Evolutionary conservation across 1,140 invertebrate species (phyloP).

Genomic region (Microplitis mediator): DNA sequence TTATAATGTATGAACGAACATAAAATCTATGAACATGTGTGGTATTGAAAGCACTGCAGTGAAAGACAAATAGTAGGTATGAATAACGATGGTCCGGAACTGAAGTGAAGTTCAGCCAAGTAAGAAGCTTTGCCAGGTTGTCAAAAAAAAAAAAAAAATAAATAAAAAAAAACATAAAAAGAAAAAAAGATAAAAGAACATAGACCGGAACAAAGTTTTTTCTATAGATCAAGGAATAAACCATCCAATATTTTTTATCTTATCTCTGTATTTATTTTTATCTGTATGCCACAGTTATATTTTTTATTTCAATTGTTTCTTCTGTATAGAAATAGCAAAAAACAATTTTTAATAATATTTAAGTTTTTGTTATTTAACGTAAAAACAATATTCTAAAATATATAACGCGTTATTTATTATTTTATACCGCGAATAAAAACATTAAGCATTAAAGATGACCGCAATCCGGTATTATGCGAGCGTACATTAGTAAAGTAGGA

Average conservation of each 20-base stretch:
- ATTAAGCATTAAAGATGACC: constrained; percentile 1
- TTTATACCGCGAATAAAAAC: neutral
- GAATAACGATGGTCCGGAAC: neutral
- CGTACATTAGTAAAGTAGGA: neutral
- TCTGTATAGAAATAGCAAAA: too few species aligned
- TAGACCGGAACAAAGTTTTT: too few species aligned
- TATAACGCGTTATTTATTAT: neutral
- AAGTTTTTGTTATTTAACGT: neutral
- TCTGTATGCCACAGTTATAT: too few species aligned
- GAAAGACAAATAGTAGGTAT: neutral
- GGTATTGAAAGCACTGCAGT: neutral
- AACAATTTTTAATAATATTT: too few species aligned
- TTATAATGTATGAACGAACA: neutral
- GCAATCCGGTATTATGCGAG: neutral
- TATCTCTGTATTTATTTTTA: too few species aligned
- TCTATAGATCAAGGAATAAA: too few species aligned
- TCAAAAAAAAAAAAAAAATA: neutral
- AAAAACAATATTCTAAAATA: too few species aligned
- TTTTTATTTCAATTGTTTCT: too few species aligned
- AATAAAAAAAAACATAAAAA: neutral
- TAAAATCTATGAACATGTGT: neutral
- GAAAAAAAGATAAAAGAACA: neutral
- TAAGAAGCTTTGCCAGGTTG: neutral
- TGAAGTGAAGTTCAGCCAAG: neutral
- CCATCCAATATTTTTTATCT: too few species aligned